phyloP scores from a whole-genome alignment of 2,113 vertebrate species.

The Entelurus aequoreus region DNA sequence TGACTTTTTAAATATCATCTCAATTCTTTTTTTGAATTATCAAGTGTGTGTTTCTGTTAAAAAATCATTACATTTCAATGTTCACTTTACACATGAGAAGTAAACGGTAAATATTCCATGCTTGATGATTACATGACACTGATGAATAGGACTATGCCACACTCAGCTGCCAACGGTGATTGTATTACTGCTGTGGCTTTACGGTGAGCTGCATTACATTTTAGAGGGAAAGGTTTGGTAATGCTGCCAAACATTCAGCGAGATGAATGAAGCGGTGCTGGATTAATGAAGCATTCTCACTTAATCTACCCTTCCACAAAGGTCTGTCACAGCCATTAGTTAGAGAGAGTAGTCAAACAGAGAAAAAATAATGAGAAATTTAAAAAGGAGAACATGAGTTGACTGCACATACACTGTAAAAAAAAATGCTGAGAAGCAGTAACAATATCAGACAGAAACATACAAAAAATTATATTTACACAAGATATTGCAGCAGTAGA shows the following conservation, averaged over 20 bases:
- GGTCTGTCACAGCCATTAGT: not conserved
- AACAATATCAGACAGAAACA: constrained; percentile 27
- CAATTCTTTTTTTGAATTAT: too few species aligned
- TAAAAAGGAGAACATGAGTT: not conserved
- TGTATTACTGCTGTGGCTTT: constrained; percentile 39
- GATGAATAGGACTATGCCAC: constrained; percentile 24
- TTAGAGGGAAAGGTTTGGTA: constrained; percentile 39
- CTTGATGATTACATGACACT: constrained; percentile 18
- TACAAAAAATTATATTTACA: constrained; percentile 48
- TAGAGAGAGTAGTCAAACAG: not conserved
- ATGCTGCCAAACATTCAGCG: constrained; percentile 13
- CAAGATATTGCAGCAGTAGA: constrained; percentile 13
- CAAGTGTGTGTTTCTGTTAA: too few species aligned
- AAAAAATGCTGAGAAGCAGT: constrained; percentile 10
- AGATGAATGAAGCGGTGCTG: constrained; percentile 8
- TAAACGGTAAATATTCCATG: constrained; percentile 8
- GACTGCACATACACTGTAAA: not conserved
- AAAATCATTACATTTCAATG: not conserved
- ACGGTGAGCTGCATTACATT: constrained; percentile 48
- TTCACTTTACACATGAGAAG: not conserved
- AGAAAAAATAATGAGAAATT: constrained; percentile 7
- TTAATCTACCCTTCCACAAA: constrained; percentile 4
- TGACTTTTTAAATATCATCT: too few species aligned
- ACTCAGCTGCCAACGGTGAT: constrained; percentile 34
- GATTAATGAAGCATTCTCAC: constrained; percentile 16